phyloP scores from a whole-genome alignment of 2,888 invertebrate genomes.

The Noctua janthina region DNA sequence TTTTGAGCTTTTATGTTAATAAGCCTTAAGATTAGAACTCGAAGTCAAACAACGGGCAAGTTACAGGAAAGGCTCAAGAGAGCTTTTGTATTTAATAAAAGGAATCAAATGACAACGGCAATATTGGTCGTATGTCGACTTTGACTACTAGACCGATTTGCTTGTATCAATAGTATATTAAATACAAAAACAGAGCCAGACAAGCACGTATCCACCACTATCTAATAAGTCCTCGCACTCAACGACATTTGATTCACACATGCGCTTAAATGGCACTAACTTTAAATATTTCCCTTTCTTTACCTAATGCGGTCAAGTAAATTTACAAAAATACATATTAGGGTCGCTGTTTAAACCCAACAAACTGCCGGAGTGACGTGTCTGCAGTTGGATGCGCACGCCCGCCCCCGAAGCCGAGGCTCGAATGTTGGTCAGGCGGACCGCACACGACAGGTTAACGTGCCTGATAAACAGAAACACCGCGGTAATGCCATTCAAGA shows the following conservation, averaged over 20 bases:
- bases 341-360: constrained; percentile 32
- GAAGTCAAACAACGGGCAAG: not conserved
- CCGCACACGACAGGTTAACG: constrained; percentile 76
- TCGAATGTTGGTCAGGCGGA: constrained; percentile 77
- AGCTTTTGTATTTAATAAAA: not conserved
- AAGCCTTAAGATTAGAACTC: not conserved
- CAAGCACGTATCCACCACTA: not conserved
- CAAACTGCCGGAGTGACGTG: constrained; percentile 42
- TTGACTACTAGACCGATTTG: not conserved
- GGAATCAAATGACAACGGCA: not conserved
- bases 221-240: not conserved
- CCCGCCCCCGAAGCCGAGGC: constrained; percentile 52
- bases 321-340: constrained; percentile 45
- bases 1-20: not conserved
- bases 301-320: constrained; percentile 46
- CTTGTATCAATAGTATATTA: not conserved
- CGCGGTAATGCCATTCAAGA: constrained; percentile 77
- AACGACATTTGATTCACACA: constrained; percentile 3
- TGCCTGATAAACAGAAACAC: constrained; percentile 76
- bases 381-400: constrained; percentile 47
- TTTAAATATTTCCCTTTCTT: constrained; percentile 24
- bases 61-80: not conserved
- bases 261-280: constrained; percentile 11
- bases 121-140: not conserved
- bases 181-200: not conserved